Evolutionary conservation across 1,140 invertebrate species (phyloP).

Genomic region (Gonatopus flavifemur): DNA sequence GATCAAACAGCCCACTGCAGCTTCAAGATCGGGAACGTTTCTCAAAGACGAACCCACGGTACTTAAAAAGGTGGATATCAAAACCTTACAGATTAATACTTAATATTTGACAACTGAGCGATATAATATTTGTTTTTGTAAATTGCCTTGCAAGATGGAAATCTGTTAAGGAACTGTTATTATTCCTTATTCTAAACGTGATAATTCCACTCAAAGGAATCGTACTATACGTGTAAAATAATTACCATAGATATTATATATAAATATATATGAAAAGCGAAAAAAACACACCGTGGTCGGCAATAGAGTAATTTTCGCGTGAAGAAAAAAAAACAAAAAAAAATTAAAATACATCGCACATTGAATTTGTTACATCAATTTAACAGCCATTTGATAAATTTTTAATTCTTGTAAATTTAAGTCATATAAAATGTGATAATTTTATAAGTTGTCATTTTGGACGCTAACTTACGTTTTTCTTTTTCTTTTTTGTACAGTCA

Average conservation of each 20-base stretch:
- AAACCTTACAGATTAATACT: conserved; percentile 48
- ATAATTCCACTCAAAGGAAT: conserved; percentile 31
- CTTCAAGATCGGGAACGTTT: conserved; percentile 69
- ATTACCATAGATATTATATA: conserved; percentile 13
- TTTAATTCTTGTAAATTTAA: no score
- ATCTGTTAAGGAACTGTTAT: no score
- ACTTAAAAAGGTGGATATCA: conserved; percentile 56
- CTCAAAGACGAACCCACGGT: conserved; percentile 70
- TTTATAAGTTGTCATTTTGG: no score
- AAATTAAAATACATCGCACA: no score
- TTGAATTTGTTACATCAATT: no score
- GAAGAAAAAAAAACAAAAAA: neutral
- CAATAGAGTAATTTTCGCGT: neutral
- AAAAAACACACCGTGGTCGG: no score
- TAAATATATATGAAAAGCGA: conserved; percentile 23
- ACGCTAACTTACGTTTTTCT: no score
- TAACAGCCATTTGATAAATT: no score
- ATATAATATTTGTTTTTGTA: neutral
- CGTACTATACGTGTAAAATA: conserved; percentile 29
- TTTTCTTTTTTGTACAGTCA: no score
- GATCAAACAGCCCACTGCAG: conserved; percentile 50
- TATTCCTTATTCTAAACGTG: conserved; percentile 31
- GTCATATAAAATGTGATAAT: no score
- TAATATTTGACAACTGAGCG: conserved; percentile 23
- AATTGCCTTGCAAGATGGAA: neutral